These are phyloP conservation scores for Ypsolopha scabrella DNA, from an alignment of 2,888 invertebrate species.

Conservation along the genomic window DNA sequence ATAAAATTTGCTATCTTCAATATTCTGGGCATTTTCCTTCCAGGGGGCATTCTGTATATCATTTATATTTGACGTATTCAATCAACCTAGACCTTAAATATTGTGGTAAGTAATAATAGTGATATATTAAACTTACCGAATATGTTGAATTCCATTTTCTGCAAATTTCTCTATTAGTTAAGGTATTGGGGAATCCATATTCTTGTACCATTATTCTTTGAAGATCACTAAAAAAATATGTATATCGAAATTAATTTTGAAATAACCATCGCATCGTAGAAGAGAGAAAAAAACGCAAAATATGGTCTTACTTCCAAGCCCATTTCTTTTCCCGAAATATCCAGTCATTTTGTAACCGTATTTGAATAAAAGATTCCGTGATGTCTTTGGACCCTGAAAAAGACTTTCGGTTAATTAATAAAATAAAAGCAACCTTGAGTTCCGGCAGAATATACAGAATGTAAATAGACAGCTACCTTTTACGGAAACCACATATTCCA, in stretches of 20 bases:
- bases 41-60: no score
- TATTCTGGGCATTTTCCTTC: no score
- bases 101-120: background rate
- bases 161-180: constrained; percentile 42
- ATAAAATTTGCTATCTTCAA: no score
- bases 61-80: no score
- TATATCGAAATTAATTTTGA: no score
- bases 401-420: background rate
- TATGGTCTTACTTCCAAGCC: constrained; percentile 54
- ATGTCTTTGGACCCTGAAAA: constrained; percentile 58
- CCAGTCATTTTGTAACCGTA: constrained; percentile 58
- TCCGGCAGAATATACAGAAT: background rate
- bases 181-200: constrained; percentile 46
- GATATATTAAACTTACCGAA: constrained; percentile 30
- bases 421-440: background rate
- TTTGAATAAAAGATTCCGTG: constrained; percentile 58
- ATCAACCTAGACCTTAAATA: background rate
- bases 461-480: no score
- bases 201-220: constrained; percentile 43
- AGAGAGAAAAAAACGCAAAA: background rate
- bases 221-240: constrained; percentile 36
- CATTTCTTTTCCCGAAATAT: constrained; percentile 52
- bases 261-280: no score
- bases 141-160: constrained; percentile 54
- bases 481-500: no score